Base-by-base conservation (phyloP, 2,797 vertebrate genomes). In the Gallinago nigripennis region DNA sequence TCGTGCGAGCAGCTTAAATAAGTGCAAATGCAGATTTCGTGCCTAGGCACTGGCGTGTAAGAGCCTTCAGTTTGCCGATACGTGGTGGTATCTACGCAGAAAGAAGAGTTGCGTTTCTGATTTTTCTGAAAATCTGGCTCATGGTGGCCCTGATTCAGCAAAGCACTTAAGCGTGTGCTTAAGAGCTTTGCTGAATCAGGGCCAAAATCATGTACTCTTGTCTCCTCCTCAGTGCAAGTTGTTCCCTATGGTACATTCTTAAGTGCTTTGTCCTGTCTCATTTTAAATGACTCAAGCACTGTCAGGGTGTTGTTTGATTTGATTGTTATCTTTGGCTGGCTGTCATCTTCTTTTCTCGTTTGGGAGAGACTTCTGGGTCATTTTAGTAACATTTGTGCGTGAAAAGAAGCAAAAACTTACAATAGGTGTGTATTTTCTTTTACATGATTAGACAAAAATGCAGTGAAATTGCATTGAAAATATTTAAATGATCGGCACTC, bases 241-340 rank as follows among this genome's bases (percentile, higher is more conserved):
- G 94, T 96, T 97, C 96, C 84, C 88, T 82, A 46, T 90, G 95
- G 94, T 96, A 94, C 96, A 97, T 96, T 97, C 95, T 97, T 97
- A 91, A 95, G 95, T 95, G 95, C 94, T 97, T 96, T 95, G 96
- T 97, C 93, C 95, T 95, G 95, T 96, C 96, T 97, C 84, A 16
- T 95, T 96, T 95, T 96, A 96, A 97, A 96, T 95, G 90, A 97
- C 92, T 97, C 96, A 96, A 81, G 95, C 79, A 25, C 78, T 93
- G 82, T 96, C 93, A 95, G 96, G 84, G 96, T 97, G 96, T 96
- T 97, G 96, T 97, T 97, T 96, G 96, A 97, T 96, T 96, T 92
- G 94, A 95, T 96, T 96, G 92, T 96, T 97, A 95, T 97, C 95
- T 96, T 96, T 96, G 95, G 96, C 96, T 27, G 23, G 68, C 84